Conservation (phyloP, 2,113 vertebrate species). For the Paradoxurus hermaphroditus region DNA sequence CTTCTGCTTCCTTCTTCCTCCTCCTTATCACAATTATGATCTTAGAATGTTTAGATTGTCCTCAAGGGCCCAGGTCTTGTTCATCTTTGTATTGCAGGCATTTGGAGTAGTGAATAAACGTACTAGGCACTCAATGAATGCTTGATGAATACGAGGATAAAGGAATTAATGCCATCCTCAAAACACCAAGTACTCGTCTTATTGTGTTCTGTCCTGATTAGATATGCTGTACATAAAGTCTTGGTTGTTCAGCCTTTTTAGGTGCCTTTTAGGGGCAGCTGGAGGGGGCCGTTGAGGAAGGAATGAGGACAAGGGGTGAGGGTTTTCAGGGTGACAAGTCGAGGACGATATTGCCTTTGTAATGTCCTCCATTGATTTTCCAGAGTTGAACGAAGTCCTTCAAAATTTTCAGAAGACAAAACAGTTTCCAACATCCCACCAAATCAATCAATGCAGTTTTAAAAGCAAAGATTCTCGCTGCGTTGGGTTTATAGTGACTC, state of each 20-base stretch:
- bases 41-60: not conserved
- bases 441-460: not conserved
- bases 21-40: not conserved
- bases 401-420: not conserved
- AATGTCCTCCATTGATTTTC: not conserved
- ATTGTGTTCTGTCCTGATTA: not conserved
- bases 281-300: not conserved
- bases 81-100: not conserved
- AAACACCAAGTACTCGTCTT: not conserved
- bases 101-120: not conserved
- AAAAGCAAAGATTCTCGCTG: slow-evolving; percentile 6
- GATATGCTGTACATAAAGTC: not conserved
- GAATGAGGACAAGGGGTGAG: rapidly evolving
- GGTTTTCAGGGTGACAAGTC: not conserved
- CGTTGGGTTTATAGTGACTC: slow-evolving; percentile 44
- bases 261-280: not conserved
- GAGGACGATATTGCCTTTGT: not conserved
- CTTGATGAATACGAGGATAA: not conserved
- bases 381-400: not conserved
- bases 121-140: not conserved
- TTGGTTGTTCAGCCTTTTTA: not conserved
- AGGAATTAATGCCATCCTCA: not conserved
- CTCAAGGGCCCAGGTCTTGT: not conserved
- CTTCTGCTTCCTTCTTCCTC: not conserved
- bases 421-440: not conserved